Percentiles rank a stretch among this genome's conserved stretches.
Conservation (phyloP, 2,797 vertebrate genomes). For the Yasuhikotakia modesta region DNA sequence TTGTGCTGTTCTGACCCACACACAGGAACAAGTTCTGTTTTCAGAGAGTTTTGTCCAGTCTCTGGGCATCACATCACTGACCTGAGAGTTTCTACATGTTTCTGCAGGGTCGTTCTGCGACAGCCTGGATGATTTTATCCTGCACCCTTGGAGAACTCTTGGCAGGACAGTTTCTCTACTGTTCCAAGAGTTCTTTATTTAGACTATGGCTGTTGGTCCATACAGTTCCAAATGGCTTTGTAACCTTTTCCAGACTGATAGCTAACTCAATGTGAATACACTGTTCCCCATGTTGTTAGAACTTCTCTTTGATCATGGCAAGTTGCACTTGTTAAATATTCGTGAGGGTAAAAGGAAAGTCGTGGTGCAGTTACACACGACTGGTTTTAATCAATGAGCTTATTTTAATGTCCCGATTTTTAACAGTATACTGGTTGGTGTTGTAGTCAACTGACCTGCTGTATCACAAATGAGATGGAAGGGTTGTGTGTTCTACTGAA, state of each 20-base stretch:
- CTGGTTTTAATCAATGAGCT: constrained; percentile 2
- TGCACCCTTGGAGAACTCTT: constrained; percentile 19
- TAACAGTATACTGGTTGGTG: too few species aligned
- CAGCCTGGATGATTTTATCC: constrained; percentile 2
- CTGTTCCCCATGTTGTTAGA: background rate
- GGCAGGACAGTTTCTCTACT: constrained; percentile 22
- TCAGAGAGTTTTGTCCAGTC: background rate
- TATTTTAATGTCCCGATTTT: background rate
- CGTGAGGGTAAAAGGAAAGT: background rate
- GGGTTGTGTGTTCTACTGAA: background rate
- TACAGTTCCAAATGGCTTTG: constrained; percentile 14
- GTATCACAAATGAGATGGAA: background rate
- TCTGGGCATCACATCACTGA: background rate
- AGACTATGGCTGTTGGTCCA: constrained; percentile 16
- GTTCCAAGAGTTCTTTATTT: constrained; percentile 31
- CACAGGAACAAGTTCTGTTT: background rate
- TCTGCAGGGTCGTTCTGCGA: constrained; percentile 13
- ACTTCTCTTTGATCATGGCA: background rate
- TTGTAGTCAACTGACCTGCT: background rate
- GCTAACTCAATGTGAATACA: background rate
- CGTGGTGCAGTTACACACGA: too few species aligned
- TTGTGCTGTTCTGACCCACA: background rate
- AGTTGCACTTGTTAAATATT: constrained; percentile 13
- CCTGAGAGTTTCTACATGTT: background rate
- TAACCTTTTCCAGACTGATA: constrained; percentile 30